Percentiles rank a stretch among this genome's conserved stretches.
These are phyloP conservation scores for Thereva unica DNA, from an alignment of 2,888 invertebrate species.

Conservation along the genomic window DNA sequence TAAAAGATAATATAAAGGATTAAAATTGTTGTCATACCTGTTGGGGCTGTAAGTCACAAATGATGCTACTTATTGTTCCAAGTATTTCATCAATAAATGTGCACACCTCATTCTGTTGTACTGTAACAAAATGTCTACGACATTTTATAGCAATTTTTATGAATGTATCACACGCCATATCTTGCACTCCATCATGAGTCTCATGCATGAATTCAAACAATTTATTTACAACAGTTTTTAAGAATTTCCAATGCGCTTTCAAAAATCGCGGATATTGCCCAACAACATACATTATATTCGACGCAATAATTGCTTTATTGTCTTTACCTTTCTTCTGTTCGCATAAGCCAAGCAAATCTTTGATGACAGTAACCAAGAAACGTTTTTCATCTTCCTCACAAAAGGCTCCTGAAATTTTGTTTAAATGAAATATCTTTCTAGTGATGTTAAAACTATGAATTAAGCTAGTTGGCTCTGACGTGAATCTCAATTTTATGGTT, in stretches of 20 bases:
- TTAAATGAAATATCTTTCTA: too few species aligned
- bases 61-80: conserved; percentile 92
- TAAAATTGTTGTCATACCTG: conserved; percentile 67
- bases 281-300: conserved; percentile 99
- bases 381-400: conserved; percentile 99
- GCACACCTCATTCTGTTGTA: conserved; percentile 93
- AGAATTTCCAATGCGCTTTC: conserved; percentile 99
- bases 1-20: neutral
- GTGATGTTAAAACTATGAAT: conserved; percentile 16
- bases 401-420: conserved; percentile 71
- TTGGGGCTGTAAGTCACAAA: conserved; percentile 97
- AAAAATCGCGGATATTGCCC: conserved; percentile 99
- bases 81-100: conserved; percentile 99
- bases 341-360: conserved; percentile 94
- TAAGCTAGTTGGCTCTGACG: neutral
- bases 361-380: conserved; percentile 98
- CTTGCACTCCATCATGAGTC: conserved; percentile 99
- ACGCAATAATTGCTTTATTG: conserved; percentile 99
- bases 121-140: conserved; percentile 94
- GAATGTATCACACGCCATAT: conserved; percentile 99
- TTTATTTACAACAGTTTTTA: conserved; percentile 99
- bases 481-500: neutral
- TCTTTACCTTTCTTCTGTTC: conserved; percentile 98
- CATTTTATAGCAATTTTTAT: conserved; percentile 99
- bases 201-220: conserved; percentile 99